A percentile compares a stretch with the other conserved stretches of the same genome.
phyloP scores from a whole-genome alignment of 2,888 invertebrate species.

The Pharmacophagus antenor region DNA sequence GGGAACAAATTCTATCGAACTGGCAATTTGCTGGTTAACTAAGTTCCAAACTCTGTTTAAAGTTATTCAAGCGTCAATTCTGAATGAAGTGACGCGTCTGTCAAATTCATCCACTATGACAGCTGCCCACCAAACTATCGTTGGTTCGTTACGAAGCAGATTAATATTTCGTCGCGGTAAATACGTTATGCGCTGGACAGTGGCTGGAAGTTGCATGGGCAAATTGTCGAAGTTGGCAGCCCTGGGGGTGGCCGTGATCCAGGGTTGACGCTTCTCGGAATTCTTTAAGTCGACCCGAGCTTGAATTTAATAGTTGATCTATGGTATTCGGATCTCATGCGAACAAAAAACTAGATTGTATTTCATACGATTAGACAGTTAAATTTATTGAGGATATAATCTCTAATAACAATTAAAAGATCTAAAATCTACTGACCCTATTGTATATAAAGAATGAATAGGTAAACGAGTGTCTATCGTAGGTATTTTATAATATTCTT shows the following conservation, averaged over 20 bases:
- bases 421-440: no score
- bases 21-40: conserved; percentile 34
- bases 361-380: no score
- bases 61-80: conserved; percentile 28
- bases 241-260: conserved; percentile 51
- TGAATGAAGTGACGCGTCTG: conserved; percentile 38
- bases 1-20: conserved; percentile 25
- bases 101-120: conserved; percentile 47
- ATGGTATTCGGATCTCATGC: not conserved
- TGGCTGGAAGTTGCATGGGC: conserved; percentile 62
- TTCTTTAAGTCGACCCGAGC: conserved; percentile 21
- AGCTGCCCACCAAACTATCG: conserved; percentile 58
- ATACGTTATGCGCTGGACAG: conserved; percentile 74
- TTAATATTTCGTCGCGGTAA: conserved; percentile 78
- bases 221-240: conserved; percentile 75
- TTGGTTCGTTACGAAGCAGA: conserved; percentile 66
- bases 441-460: no score
- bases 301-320: conserved; percentile 4
- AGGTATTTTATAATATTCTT: no score
- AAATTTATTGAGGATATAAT: no score
- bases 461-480: no score
- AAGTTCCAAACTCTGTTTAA: conserved; percentile 35
- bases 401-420: no score
- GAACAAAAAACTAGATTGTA: not conserved
- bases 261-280: conserved; percentile 45